These are phyloP conservation scores for Gyrodactylus salaris DNA, from an alignment of 1,140 invertebrate genomes.

Conservation along the genomic window DNA sequence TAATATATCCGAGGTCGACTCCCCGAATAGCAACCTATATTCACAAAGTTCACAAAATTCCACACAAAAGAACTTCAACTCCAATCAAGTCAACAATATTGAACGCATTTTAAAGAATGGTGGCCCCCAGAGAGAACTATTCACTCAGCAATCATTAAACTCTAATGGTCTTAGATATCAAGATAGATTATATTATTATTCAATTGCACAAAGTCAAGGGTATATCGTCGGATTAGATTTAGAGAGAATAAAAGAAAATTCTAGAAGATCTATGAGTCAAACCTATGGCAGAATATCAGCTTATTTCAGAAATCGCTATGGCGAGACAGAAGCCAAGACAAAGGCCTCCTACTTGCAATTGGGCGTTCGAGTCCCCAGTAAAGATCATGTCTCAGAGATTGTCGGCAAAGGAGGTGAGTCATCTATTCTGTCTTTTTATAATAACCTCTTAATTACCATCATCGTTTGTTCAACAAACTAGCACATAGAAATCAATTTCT, in stretches of 20 bases:
- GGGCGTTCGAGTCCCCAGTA: slow-evolving; percentile 1
- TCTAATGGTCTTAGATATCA: neutral
- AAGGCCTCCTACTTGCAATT: neutral
- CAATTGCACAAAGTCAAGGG: neutral
- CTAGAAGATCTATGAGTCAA: neutral
- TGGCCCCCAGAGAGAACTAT: neutral
- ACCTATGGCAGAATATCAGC: neutral
- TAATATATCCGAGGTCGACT: neutral
- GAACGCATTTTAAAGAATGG: neutral
- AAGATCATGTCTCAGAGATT: slow-evolving; percentile 5
- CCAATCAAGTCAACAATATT: neutral
- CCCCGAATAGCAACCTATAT: neutral
- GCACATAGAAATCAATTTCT: too few relatives aligned
- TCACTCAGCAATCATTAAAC: neutral
- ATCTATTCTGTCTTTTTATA: neutral
- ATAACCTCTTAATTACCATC: neutral
- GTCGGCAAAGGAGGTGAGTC: slow-evolving; percentile 4
- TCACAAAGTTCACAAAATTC: neutral
- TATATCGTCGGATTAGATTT: slow-evolving; percentile 1
- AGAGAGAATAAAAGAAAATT: slow-evolving; percentile 2
- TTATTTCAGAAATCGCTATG: slow-evolving; percentile 4
- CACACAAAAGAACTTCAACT: neutral
- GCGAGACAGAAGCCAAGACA: neutral
- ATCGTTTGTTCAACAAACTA: neutral
- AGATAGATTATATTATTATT: neutral